Evolutionary conservation across 1,140 invertebrate species (phyloP), one percentile per base, ranked within the genome.

Genomic region (Lepidurus arcticus): DNA sequence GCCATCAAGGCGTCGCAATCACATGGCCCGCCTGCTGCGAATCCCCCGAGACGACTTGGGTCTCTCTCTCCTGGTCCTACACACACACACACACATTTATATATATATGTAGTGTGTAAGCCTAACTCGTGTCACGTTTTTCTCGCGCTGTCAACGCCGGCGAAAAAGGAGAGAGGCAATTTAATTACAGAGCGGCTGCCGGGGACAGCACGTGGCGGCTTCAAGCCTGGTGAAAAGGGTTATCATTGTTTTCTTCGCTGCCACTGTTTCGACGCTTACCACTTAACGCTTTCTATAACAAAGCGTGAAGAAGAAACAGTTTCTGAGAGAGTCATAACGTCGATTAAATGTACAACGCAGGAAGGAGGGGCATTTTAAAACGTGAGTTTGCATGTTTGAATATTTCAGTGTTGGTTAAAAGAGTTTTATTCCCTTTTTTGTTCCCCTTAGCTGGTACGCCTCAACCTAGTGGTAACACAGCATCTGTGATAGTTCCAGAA

Each of bases 1-100:
- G 53, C n/a, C 53, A 65, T 65, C 53, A 65, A 65, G 53, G 53
- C 53, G 53, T 65, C 53, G 53, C 53, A 65, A 65, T 65, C 53
- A 65, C 53, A 65, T 65, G 53, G 53, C 53, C 53, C 53, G 53
- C 53, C 53, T 65, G 53, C 53, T 65, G 53, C 16, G 53, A 65
- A 65, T 7, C 53, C 21, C 53, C 53, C 16, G 53, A 65, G 53
- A 65, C 53, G 21, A 65, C 53, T 65, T 65, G 34, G 34, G 16
- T 65, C 53, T 65, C 21, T 65, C 21, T 13, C 21, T 65, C 21
- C 53, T 65, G 53, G 4, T 21, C 53, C 21, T 7, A 13, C n/a
- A 65, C 53, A n/a, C 53, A n/a, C 16, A 21, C 7, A 21, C n/a
- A n/a, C n/a, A n/a, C n/a, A n/a, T n/a, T n/a, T n/a, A n/a, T 65